Evolutionary conservation across 2,888 invertebrate genomes (phyloP), one percentile per base, ranked within the genome.

Genomic region (Spodoptera exigua): DNA sequence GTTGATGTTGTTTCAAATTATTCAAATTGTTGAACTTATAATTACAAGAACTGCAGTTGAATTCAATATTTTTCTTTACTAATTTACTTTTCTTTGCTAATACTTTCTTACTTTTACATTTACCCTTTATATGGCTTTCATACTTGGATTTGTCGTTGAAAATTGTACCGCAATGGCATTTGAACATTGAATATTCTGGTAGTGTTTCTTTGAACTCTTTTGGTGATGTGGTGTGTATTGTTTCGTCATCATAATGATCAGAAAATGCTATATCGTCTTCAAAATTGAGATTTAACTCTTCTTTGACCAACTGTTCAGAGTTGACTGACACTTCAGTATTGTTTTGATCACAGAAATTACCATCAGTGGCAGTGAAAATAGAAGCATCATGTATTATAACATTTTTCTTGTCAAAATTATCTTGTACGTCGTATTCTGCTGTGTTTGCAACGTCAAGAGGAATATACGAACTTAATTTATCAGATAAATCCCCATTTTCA

Each of bases 1-100:
- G 43, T 47, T 76, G 74, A 49, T 88, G 87, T 1, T 48, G 14
- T 27, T 64, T 80, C 59, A 74, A 82, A 1, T 72, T 65, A 3
- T 75, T 75, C 4, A 69, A 43, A 0, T 71, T 74, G 45, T 74
- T 71, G 37, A 85, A 86, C n/a, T 70, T 60, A 32, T 60, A 3
- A 34, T 79, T 59, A 54, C 84, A 85, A 39, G 72, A 69, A 0
- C 54, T 18, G 18, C 81, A 82, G 37, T 54, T 40, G 41, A 75
- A 49, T 39, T 70, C 59, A 51, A 70, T 68, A 45, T 75, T 65
- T 3, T 73, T 61, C 0, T 34, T 41, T 7, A 67, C 49, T 14
- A 47, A 13, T 32, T 65, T 70, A 1, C 51, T 64, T 13, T 73
- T 73, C 12, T 54, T 53, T 0, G 69, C 16, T 9, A 54, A 4